Percentiles rank a stretch among this genome's conserved stretches.
Evolutionary conservation across 2,797 vertebrate genomes (phyloP).

Genomic region (Ataeniobius toweri): DNA sequence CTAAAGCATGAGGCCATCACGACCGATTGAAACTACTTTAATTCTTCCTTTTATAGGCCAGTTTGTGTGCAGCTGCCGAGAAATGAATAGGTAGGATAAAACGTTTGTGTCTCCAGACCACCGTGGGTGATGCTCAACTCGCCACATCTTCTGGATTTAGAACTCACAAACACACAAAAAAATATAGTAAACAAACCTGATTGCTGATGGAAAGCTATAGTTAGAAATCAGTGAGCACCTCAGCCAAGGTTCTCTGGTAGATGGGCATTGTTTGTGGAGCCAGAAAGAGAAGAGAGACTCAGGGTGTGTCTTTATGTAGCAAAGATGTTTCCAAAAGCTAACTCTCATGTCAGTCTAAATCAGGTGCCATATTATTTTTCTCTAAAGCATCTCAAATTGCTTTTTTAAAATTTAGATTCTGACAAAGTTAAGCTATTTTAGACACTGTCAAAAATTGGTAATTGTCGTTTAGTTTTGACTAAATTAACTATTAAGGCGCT

Average conservation of each 20-base stretch:
- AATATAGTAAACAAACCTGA: constrained; percentile 41
- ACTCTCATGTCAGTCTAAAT: constrained; percentile 6
- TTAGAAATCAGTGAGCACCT: constrained; percentile 52
- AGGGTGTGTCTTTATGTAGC: background rate
- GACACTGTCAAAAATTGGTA: background rate
- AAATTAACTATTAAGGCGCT: background rate
- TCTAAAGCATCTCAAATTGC: background rate
- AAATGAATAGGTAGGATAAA: constrained; percentile 49
- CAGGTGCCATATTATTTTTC: background rate
- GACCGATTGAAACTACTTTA: constrained; percentile 50
- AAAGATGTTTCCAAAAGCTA: background rate
- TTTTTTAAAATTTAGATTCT: background rate
- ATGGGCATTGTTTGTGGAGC: constrained; percentile 26
- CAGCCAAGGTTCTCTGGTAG: constrained; percentile 22
- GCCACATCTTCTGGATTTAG: constrained; percentile 28
- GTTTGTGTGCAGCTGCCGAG: constrained; percentile 47
- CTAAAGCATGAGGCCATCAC: constrained; percentile 65
- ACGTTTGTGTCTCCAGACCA: constrained; percentile 57
- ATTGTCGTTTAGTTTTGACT: background rate
- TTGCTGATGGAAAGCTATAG: constrained; percentile 30
- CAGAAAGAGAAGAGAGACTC: constrained; percentile 15
- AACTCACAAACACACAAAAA: constrained; percentile 10
- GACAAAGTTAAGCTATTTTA: background rate
- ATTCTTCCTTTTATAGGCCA: constrained; percentile 53
- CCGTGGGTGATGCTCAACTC: constrained; percentile 46